Base-by-base conservation (phyloP, 2,888 invertebrate genomes). In the Dryocosmus kuriphilus region DNA sequence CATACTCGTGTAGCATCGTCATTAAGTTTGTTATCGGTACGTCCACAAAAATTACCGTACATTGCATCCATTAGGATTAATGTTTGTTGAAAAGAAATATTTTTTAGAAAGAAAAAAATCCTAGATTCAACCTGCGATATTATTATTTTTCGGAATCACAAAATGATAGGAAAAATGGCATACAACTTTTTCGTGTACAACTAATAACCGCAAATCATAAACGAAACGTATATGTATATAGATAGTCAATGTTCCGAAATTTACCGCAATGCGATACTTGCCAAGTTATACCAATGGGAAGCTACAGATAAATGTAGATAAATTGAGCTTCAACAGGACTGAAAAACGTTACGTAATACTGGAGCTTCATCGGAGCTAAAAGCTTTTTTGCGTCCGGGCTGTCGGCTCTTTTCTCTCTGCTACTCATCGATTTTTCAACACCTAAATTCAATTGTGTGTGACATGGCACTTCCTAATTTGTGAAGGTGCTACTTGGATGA, bases 381-480 rank as follows among this genome's bases (percentile, higher is more conserved):
- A 85, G 85, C 85, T 85, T 85, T 85, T 85, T 85, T 84, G 82
- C 83, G 84, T 82, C 81, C 67, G 74, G 82, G 77, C 80, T 78
- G 76, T 80, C 80, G 77, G 77, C 80, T 81, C 79, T 80, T 74
- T 67, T 67, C 41, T 30, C 74, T 35, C 38, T 35, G 2, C 73
- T 76, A 63, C 73, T 74, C 74, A 77, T 79, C 73, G 75, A 80
- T 80, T 81, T 84, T 79, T 80, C 65, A 80, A 74, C 76, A 80
- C 77, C 75, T 73, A 79, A 79, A 82, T 79, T 77, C 80, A 80
- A 83, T 83, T 83, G 82, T 75, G 75, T 63, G 79, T 75, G 74
- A 80, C 81, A 79, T 67, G 77, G 73, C 80, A 67, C 65, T 67
- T 67, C 27, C 41, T 67, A 67, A 67, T 67, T 67, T 67, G n/a